phyloP scores from a whole-genome alignment of 2,797 vertebrate species.

The Centroberyx gerrardi region DNA sequence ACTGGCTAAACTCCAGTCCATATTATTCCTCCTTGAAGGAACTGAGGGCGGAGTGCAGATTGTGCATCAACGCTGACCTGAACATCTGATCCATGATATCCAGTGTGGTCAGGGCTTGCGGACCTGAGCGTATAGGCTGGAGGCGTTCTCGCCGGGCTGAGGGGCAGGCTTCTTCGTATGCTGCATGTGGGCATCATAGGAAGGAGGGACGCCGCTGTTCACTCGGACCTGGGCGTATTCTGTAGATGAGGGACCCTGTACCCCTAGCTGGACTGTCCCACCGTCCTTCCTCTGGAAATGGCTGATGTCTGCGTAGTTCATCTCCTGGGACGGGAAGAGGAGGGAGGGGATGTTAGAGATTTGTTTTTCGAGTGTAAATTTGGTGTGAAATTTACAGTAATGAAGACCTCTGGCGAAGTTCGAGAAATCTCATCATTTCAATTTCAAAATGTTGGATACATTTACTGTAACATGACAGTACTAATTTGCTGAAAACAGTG shows the following conservation, averaged over 20 bases:
- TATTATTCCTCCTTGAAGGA: not conserved
- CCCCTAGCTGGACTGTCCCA: not conserved
- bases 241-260: not conserved
- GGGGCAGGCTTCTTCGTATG: fast-evolving
- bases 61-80: not conserved
- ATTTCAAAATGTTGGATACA: not conserved
- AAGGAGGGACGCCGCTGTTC: slow-evolving; percentile 25
- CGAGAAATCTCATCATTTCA: not conserved
- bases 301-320: slow-evolving; percentile 64
- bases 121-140: slow-evolving; percentile 20
- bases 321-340: slow-evolving; percentile 48
- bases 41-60: slow-evolving; percentile 9
- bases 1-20: not conserved
- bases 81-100: not conserved
- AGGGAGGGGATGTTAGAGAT: not conserved
- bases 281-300: slow-evolving; percentile 19
- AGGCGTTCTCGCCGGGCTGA: not conserved
- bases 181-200: slow-evolving; percentile 37
- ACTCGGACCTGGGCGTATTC: slow-evolving; percentile 40
- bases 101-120: not conserved
- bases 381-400: not conserved
- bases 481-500: not conserved
- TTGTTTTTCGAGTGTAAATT: not conserved
- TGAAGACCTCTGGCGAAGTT: not conserved
- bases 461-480: not conserved